Evolutionary conservation across 2,113 vertebrate genomes (phyloP).

Genomic region (Myxocyprinus asiaticus): DNA sequence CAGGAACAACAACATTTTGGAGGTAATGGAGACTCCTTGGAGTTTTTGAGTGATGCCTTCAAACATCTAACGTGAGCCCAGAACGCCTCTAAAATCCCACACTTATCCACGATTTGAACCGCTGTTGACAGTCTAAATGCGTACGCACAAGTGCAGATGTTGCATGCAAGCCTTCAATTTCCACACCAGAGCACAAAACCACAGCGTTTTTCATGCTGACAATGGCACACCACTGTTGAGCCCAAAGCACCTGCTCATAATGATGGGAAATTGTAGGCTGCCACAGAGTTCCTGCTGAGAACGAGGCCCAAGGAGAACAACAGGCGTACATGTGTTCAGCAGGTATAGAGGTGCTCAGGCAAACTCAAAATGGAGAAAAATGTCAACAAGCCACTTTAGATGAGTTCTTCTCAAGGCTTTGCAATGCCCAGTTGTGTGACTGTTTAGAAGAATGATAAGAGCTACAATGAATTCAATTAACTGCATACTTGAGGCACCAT

Average conservation of each 20-base stretch:
- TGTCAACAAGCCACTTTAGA: conserved; percentile 18
- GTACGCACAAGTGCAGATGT: conserved; percentile 26
- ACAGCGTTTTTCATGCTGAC: conserved; percentile 35
- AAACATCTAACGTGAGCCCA: conserved; percentile 3
- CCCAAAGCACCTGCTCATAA: conserved; percentile 53
- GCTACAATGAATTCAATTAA: no score
- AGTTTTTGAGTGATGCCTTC: conserved; percentile 7
- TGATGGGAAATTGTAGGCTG: conserved; percentile 55
- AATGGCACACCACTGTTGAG: conserved; percentile 50
- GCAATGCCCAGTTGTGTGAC: neutral
- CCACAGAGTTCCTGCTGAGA: conserved; percentile 44
- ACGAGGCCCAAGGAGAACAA: conserved; percentile 30
- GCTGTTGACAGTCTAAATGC: conserved; percentile 7
- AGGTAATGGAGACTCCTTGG: neutral
- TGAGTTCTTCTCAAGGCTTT: neutral
- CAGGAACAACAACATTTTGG: neutral
- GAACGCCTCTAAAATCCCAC: neutral
- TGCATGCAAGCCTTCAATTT: conserved; percentile 40
- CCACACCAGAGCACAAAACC: conserved; percentile 28
- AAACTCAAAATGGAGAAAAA: conserved; percentile 4
- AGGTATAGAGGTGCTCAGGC: conserved; percentile 34
- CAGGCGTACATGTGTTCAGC: conserved; percentile 28
- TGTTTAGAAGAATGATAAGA: neutral
- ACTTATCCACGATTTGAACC: conserved; percentile 1
- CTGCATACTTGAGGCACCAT: no score